Conservation (phyloP, 2,113 vertebrate species). For the Catharus fuscescens region DNA sequence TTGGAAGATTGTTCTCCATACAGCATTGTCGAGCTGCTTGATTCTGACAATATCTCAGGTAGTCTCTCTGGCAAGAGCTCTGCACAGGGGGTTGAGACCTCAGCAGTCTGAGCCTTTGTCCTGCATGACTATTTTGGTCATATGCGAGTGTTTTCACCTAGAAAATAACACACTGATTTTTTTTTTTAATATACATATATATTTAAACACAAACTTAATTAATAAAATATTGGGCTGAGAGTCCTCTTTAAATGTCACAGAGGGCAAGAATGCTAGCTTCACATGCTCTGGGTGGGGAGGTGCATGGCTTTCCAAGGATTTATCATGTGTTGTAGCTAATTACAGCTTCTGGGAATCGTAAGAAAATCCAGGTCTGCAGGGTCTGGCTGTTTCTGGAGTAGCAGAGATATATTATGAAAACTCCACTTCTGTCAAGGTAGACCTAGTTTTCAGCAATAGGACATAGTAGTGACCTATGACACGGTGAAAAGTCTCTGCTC, state of each 20-base stretch:
- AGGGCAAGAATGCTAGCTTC: slow-evolving; percentile 6
- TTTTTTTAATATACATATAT: neutral
- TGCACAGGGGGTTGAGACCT: slow-evolving; percentile 86
- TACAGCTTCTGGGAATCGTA: neutral
- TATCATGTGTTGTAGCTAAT: slow-evolving; percentile 18
- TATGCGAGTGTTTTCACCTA: neutral
- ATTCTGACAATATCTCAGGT: slow-evolving; percentile 90
- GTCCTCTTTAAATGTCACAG: slow-evolving; percentile 28
- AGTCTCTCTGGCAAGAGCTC: slow-evolving; percentile 87
- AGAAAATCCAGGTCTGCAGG: neutral
- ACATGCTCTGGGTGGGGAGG: neutral
- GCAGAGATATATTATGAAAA: neutral
- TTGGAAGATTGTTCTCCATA: slow-evolving; percentile 97
- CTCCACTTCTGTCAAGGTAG: neutral
- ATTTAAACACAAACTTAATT: slow-evolving; percentile 19
- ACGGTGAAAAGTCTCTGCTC: neutral
- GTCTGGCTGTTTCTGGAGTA: neutral
- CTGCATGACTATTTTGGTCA: neutral
- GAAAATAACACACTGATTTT: neutral
- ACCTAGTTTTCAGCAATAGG: neutral
- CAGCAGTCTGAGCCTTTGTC: slow-evolving; percentile 77
- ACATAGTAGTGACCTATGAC: neutral
- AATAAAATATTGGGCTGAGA: slow-evolving; percentile 14
- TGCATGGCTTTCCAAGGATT: slow-evolving; percentile 24
- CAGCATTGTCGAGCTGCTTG: slow-evolving; percentile 94